Evolutionary conservation across 2,888 invertebrate genomes (phyloP).

Genomic region (Aphodius granarius): DNA sequence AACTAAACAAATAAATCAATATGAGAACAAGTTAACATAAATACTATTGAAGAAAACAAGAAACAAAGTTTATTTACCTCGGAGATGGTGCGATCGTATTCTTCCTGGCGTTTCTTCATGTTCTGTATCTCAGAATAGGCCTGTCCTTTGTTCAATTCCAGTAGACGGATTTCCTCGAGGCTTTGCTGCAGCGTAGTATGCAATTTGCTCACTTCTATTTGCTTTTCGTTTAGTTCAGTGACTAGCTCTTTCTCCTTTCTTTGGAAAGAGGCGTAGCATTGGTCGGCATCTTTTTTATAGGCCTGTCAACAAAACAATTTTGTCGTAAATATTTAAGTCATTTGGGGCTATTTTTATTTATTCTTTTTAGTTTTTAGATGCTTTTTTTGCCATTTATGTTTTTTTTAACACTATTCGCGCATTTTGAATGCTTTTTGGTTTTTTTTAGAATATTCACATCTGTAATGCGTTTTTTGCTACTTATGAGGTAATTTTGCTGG

Average conservation of each 20-base stretch:
- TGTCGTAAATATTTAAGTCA: too few relatives aligned
- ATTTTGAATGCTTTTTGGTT: too few relatives aligned
- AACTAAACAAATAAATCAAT: constrained; percentile 41
- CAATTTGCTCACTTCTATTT: constrained; percentile 52
- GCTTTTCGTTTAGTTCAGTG: constrained; percentile 54
- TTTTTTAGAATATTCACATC: too few relatives aligned
- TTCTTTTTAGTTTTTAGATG: too few relatives aligned
- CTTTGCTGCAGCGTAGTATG: constrained; percentile 50
- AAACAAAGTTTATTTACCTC: constrained; percentile 44
- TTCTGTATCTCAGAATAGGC: constrained; percentile 58
- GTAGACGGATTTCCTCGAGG: constrained; percentile 51
- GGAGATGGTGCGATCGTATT: constrained; percentile 57
- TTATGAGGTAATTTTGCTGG: too few relatives aligned
- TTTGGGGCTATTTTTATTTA: too few relatives aligned
- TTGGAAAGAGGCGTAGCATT: constrained; percentile 55
- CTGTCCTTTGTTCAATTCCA: constrained; percentile 52
- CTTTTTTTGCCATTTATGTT: too few relatives aligned
- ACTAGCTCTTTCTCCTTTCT: constrained; percentile 46
- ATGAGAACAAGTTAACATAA: background rate
- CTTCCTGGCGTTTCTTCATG: constrained; percentile 57
- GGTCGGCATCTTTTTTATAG: constrained; percentile 57
- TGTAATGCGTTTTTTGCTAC: too few relatives aligned
- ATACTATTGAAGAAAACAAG: background rate
- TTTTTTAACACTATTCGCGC: too few relatives aligned
- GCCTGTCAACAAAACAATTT: background rate